Conservation (phyloP, 2,113 vertebrate genomes). For the Meriones unguiculatus region DNA sequence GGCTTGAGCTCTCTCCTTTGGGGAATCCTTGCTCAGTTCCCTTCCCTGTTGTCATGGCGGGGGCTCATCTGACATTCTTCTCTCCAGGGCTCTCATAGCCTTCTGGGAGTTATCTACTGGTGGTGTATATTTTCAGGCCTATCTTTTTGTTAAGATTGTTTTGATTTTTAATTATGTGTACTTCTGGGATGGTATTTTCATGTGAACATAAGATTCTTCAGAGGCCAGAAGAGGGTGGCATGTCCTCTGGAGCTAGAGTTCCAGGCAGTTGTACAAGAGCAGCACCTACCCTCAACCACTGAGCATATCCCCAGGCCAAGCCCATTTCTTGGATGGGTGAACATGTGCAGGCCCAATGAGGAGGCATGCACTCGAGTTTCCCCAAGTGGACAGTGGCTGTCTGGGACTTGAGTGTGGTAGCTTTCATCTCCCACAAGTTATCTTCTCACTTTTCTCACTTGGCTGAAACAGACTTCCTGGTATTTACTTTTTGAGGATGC, state of each 20-base stretch:
- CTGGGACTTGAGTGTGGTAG: not conserved
- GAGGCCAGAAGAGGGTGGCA: not conserved
- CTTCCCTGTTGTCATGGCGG: not conserved
- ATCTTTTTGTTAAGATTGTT: not conserved
- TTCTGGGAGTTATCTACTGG: not conserved
- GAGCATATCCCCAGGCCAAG: not conserved
- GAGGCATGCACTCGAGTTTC: not conserved
- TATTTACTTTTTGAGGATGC: not conserved
- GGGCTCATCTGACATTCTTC: not conserved
- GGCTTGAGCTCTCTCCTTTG: not conserved
- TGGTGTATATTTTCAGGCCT: too few relatives aligned
- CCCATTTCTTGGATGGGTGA: not conserved
- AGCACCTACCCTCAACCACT: not conserved
- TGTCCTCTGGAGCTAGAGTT: not conserved
- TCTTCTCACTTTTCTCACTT: not conserved
- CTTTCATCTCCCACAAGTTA: not conserved
- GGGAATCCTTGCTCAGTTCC: not conserved
- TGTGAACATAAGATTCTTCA: not conserved
- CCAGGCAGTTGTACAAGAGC: not conserved
- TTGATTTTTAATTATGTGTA: not conserved
- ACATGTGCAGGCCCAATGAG: not conserved
- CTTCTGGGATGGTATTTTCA: not conserved
- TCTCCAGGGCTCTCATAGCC: not conserved
- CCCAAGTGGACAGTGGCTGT: not conserved
- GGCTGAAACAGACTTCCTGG: not conserved